Percentiles rank a stretch among this genome's conserved stretches.
Conservation (phyloP, 1,140 invertebrate genomes). For the Drosophila sp. region DNA sequence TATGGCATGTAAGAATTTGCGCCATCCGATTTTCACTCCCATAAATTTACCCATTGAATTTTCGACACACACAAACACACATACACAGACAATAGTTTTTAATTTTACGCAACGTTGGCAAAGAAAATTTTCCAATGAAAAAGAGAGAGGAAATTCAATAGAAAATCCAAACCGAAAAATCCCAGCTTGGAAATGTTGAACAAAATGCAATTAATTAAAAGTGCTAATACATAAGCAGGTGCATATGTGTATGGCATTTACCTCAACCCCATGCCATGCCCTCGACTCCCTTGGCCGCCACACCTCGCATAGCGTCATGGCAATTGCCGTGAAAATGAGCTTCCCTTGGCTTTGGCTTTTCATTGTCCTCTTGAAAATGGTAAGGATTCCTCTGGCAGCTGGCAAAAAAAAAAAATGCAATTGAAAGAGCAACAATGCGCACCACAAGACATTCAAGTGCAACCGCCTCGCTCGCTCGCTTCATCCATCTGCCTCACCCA, state of each 20-base stretch:
- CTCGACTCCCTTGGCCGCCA: neutral
- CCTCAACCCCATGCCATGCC: neutral
- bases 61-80: neutral
- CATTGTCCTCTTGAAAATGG: constrained; percentile 50
- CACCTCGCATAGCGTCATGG: neutral
- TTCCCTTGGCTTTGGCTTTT: constrained; percentile 37
- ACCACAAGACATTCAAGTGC: constrained; percentile 75
- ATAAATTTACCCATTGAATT: constrained; percentile 64
- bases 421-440: constrained; percentile 75
- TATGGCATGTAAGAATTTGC: neutral
- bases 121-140: constrained; percentile 36
- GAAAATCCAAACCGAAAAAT: constrained; percentile 34
- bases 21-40: constrained; percentile 30
- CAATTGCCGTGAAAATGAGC: constrained; percentile 68
- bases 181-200: constrained; percentile 44
- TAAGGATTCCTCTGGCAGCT: constrained; percentile 44
- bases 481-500: constrained; percentile 12
- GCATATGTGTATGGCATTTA: constrained; percentile 20
- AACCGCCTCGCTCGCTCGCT: constrained; percentile 4
- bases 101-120: constrained; percentile 66
- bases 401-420: constrained; percentile 54
- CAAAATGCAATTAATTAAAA: constrained; percentile 79
- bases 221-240: constrained; percentile 33
- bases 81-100: constrained; percentile 63
- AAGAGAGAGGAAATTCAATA: constrained; percentile 42